Percentiles rank a stretch among this genome's conserved stretches.
These are phyloP conservation scores for Unio pictorum DNA, from an alignment of 2,888 invertebrate species.

Conservation along the genomic window DNA sequence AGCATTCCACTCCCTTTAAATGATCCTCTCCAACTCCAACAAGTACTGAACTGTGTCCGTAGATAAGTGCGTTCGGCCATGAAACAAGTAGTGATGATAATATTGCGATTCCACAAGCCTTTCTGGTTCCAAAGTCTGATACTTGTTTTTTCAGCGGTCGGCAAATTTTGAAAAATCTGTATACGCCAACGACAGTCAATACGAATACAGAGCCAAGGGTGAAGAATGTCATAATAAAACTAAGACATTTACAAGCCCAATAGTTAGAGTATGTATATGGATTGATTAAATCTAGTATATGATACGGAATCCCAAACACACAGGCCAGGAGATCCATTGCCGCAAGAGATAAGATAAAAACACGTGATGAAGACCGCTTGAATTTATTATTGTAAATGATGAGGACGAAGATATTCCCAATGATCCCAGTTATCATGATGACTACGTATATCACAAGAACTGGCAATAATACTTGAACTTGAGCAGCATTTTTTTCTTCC, in stretches of 20 bases:
- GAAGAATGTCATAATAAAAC: constrained; percentile 24
- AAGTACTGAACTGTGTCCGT: constrained; percentile 41
- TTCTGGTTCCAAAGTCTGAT: constrained; percentile 31
- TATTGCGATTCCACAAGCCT: constrained; percentile 28
- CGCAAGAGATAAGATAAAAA: too few relatives aligned
- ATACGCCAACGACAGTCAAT: constrained; percentile 31
- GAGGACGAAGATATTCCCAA: too few relatives aligned
- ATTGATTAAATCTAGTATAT: too few relatives aligned
- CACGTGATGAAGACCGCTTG: too few relatives aligned
- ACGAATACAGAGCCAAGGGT: constrained; percentile 28
- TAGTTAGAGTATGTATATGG: constrained; percentile 16
- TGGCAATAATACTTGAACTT: too few relatives aligned
- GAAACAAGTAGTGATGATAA: constrained; percentile 30
- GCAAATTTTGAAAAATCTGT: constrained; percentile 49
- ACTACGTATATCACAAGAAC: too few relatives aligned
- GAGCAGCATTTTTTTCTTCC: too few relatives aligned
- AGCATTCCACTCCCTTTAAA: constrained; percentile 43
- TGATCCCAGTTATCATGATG: too few relatives aligned
- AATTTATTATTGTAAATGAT: too few relatives aligned
- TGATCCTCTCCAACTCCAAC: constrained; percentile 18
- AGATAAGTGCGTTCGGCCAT: constrained; percentile 43
- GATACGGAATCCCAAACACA: too few relatives aligned
- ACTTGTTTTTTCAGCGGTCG: constrained; percentile 48
- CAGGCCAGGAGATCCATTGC: too few relatives aligned
- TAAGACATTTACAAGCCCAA: constrained; percentile 21